Conservation (phyloP, 2,888 invertebrate species). For the Sphinx pinastri region DNA sequence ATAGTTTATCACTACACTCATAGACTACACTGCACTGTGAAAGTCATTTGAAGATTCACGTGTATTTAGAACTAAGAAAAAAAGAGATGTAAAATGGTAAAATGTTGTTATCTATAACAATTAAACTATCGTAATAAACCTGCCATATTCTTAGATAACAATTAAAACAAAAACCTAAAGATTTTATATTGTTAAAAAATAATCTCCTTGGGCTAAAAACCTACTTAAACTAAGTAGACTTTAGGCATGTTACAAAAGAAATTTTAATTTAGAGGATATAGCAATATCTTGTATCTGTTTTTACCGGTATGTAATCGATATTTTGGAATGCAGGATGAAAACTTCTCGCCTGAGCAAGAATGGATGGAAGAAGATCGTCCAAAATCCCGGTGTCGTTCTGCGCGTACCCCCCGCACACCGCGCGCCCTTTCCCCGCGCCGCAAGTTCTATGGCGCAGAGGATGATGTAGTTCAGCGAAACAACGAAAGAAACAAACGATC, state of each 20-base stretch:
- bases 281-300: too few species aligned
- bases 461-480: conserved; percentile 61
- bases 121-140: too few species aligned
- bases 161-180: too few species aligned
- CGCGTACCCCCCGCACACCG: conserved; percentile 60
- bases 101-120: too few species aligned
- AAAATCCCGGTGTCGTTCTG: conserved; percentile 68
- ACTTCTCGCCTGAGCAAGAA: conserved; percentile 63
- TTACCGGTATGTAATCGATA: conserved; percentile 16
- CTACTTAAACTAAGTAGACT: too few species aligned
- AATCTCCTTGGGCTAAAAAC: too few species aligned
- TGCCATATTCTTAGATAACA: too few species aligned
- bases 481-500: conserved; percentile 65
- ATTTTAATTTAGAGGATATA: too few species aligned
- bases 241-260: too few species aligned
- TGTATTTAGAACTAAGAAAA: neutral
- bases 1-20: neutral
- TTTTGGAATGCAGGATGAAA: conserved; percentile 61
- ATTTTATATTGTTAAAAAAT: too few species aligned
- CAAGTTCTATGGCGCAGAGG: conserved; percentile 50
- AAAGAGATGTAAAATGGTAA: neutral
- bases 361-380: conserved; percentile 69
- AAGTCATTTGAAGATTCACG: neutral
- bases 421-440: conserved; percentile 60
- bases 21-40: conserved; percentile 21